Evolutionary conservation across 1,140 invertebrate species (phyloP).

Genomic region (Gerris buenoi): DNA sequence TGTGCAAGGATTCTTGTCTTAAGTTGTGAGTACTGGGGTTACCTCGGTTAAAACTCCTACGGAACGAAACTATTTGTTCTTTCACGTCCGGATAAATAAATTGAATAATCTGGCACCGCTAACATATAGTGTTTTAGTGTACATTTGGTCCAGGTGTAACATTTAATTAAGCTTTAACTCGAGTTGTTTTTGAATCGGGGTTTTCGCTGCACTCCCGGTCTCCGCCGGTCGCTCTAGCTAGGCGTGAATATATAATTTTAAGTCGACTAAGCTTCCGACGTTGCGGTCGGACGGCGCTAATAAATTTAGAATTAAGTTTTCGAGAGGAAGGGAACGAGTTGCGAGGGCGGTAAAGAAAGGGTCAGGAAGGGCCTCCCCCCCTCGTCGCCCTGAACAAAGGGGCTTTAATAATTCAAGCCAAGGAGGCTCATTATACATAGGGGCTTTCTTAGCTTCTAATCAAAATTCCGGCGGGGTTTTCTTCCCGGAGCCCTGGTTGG

Average conservation of each 20-base stretch:
- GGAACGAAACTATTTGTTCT: no score
- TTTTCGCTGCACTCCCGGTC: no score
- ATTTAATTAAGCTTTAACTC: no score
- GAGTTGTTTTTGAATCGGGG: no score
- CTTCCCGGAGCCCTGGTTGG: not conserved
- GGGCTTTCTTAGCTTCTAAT: slow-evolving; percentile 18
- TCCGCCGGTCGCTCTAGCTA: no score
- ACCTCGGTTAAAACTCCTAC: no score
- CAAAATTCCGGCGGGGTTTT: slow-evolving; percentile 18
- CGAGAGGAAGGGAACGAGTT: not conserved
- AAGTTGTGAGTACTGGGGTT: no score
- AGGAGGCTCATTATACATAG: slow-evolving; percentile 15
- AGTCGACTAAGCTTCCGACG: not conserved
- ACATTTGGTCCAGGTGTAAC: no score
- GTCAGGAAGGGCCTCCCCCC: not conserved
- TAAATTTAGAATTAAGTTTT: slow-evolving; percentile 7
- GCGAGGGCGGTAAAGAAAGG: slow-evolving; percentile 2
- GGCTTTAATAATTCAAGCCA: not conserved
- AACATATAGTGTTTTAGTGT: no score
- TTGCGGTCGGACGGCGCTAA: not conserved
- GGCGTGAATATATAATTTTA: not conserved
- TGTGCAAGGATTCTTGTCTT: no score
- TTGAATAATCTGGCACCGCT: no score
- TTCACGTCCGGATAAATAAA: no score
- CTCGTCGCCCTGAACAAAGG: not conserved